Conservation (phyloP, 2,797 vertebrate genomes). For the Chromis chromis region DNA sequence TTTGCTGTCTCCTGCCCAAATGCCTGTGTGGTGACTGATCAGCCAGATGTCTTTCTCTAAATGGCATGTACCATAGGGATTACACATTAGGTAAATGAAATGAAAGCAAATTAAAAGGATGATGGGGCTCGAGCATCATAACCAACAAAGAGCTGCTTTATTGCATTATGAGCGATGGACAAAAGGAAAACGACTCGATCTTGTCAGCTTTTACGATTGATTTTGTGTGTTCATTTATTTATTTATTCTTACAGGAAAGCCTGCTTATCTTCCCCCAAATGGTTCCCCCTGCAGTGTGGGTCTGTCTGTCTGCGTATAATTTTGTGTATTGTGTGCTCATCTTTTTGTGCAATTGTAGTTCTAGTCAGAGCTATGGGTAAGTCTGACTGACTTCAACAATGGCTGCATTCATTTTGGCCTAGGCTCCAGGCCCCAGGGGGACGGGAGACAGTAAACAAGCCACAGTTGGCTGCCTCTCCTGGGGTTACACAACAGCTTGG, state of each 20-base stretch:
- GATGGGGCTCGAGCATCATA: constrained; percentile 62
- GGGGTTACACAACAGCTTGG: constrained; percentile 80
- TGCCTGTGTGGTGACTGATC: constrained; percentile 67
- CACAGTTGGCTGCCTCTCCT: constrained; percentile 81
- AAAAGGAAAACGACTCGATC: constrained; percentile 48
- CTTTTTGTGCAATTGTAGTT: constrained; percentile 56
- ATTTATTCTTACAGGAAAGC: constrained; percentile 34
- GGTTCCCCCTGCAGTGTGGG: constrained; percentile 21
- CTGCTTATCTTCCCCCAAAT: constrained; percentile 1
- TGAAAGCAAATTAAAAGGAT: constrained; percentile 80
- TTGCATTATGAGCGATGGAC: constrained; percentile 63
- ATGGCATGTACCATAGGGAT: constrained; percentile 71
- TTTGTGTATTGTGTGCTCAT: constrained; percentile 45
- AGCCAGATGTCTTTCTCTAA: constrained; percentile 74
- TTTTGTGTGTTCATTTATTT: constrained; percentile 9
- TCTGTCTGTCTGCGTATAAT: constrained; percentile 14
- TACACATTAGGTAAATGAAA: constrained; percentile 76
- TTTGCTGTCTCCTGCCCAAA: constrained; percentile 60
- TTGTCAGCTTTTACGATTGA: constrained; percentile 22
- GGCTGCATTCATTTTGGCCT: constrained; percentile 80
- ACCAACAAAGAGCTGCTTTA: constrained; percentile 67
- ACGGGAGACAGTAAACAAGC: constrained; percentile 83
- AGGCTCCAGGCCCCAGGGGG: constrained; percentile 66
- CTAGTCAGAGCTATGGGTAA: constrained; percentile 69
- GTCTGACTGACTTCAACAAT: constrained; percentile 79